Evolutionary conservation across 2,888 invertebrate species (phyloP), one percentile per base, ranked within the genome.

Genomic region (Melinaea marsaeus): DNA sequence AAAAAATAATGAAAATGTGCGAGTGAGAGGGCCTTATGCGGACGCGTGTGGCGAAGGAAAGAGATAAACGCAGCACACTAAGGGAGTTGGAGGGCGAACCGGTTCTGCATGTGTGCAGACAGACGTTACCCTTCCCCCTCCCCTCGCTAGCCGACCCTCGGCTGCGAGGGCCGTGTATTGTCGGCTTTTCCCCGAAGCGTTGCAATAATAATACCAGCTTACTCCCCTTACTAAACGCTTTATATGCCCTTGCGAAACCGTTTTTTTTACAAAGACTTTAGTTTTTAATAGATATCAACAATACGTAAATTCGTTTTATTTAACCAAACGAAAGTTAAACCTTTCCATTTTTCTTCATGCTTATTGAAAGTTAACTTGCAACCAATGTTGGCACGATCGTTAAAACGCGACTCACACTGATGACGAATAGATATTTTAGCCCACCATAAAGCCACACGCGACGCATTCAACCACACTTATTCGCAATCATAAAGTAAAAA

Each of bases 101-200:
- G 88, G 90, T 87, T 87, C 88, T 88, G 87, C 88, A 88, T 87
- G 89, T 86, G 88, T 87, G 88, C 86, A 86, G 78, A 72, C 77
- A 73, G 85, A 82, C 86, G 84, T 84, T 80, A 83, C 83, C 80
- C 81, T 81, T 86, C 86, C 85, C 79, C 84, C 84, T 79, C 85
- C 86, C 86, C 87, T 81, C 86, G 81, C 81, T 79, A 83, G 83
- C 79, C 88, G 88, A 86, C 86, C 87, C 85, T 86, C 85, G 78
- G 74, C 78, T 81, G 75, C 79, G 81, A 84, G 83, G 84, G 84
- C 84, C 85, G 81, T 80, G 85, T 80, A 84, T 81, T 85, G 86
- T 82, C 81, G 79, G 81, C 85, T 84, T 86, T 86, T 84, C 81
- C 80, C 79, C 80, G 79, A 84, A 85, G 79, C 84, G 74, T 83